Evolutionary conservation across 2,797 vertebrate genomes (phyloP).

Genomic region (Microtus obscurus): DNA sequence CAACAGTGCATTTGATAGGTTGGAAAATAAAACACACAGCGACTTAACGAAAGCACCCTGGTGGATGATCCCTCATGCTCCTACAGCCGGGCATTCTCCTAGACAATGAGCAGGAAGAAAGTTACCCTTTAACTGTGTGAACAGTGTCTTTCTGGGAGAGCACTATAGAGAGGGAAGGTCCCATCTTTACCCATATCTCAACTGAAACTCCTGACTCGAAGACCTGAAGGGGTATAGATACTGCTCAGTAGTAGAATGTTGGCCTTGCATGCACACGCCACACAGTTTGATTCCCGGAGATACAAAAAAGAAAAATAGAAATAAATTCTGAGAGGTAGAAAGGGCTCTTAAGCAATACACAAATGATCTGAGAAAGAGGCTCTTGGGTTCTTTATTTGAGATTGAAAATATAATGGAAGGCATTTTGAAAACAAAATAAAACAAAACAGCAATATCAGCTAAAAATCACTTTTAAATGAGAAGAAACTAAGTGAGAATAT

Average conservation of each 20-base stretch:
- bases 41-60: not conserved
- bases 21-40: not conserved
- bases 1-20: not conserved
- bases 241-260: not conserved
- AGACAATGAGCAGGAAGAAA: not conserved
- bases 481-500: not conserved
- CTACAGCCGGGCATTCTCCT: not conserved
- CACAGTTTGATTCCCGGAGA: not conserved
- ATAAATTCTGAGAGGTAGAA: not conserved
- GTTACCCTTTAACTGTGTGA: not conserved
- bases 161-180: accelerated
- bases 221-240: not conserved
- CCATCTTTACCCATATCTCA: not conserved
- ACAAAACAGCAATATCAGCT: not conserved
- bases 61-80: not conserved
- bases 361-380: not conserved
- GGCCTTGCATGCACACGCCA: not conserved
- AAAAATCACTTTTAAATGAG: not conserved
- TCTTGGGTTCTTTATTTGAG: not conserved
- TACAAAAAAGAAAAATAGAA: not conserved
- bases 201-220: not conserved
- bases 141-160: not conserved
- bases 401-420: not conserved
- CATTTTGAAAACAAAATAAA: not conserved
- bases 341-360: not conserved